Evolutionary conservation across 2,113 vertebrate genomes (phyloP), one percentile per base, ranked within the genome.

Genomic region (Epinephelus fuscoguttatus): DNA sequence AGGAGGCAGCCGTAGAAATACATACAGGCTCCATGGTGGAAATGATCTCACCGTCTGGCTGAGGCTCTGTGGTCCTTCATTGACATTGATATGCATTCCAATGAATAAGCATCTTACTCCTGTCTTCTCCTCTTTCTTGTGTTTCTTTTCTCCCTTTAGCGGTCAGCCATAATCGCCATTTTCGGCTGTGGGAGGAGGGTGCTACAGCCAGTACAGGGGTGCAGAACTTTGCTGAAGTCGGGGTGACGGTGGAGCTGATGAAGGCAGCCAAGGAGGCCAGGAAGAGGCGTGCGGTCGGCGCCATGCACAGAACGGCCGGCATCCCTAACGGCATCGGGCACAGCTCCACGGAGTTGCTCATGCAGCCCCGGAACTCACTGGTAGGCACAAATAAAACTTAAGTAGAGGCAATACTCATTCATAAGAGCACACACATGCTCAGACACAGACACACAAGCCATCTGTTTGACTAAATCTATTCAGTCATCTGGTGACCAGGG

Each of bases 241-340:
- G 95, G 8, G 67, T 96, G 87, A 95, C 94, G 7, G 93, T 94
- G 84, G 93, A 95, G 74, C 77, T 96, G 79, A 93, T 96, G 91
- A 95, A 94, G 82, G 89, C 75, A 2, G 93, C 94, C 60, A 95
- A 95, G 70, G 95, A 95, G 66, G 93, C 90, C 33, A 94, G 95
- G 75, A 96, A 90, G 92, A 94, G 79, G 33, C 93, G 93, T 4
- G 17, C 72, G 0, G 94, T 94, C 1, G 90, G 93, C 10, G 83
- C 92, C 82, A 93, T 96, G 93, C 93, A 95, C 89, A 89, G 95
- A 42, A 94, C 95, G 0, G 92, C 94, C 1, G 95, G 95, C 60
- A 95, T 96, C 85, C 89, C 91, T 18, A 90, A 93, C 0, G 96
- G 95, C 66, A 92, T 95, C 2, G 95, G 96, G n/a, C 95, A 96